These are phyloP conservation scores for Picus viridis DNA, from an alignment of 2,797 vertebrate genomes.

Conservation along the genomic window DNA sequence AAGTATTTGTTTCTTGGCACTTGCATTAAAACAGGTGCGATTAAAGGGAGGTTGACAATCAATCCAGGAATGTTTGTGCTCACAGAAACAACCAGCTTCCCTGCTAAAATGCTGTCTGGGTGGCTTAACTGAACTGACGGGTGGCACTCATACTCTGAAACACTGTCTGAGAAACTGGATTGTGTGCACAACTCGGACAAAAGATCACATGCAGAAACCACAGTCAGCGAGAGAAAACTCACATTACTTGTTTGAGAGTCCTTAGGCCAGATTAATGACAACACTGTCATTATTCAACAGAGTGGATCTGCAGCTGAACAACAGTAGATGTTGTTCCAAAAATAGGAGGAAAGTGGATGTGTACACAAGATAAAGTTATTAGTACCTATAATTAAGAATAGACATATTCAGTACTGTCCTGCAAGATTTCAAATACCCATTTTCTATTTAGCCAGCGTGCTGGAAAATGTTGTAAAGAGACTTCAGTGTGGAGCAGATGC, in stretches of 20 bases:
- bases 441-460: not conserved
- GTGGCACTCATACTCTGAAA: not conserved
- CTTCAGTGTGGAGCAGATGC: too few species aligned
- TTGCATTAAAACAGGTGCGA: not conserved
- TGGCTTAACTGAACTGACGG: not conserved
- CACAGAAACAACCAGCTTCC: not conserved
- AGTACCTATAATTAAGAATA: not conserved
- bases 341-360: not conserved
- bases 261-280: not conserved
- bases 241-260: not conserved
- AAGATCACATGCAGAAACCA: not conserved
- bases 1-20: not conserved
- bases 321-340: not conserved
- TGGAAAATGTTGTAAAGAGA: not conserved
- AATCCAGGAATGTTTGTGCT: not conserved
- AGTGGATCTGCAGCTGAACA: not conserved
- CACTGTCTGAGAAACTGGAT: not conserved
- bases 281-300: not conserved
- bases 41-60: not conserved
- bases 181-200: not conserved
- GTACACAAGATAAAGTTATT: not conserved
- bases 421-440: not conserved
- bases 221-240: not conserved
- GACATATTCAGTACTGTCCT: not conserved
- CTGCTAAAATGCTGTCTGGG: not conserved